Evolutionary conservation across 2,797 vertebrate species (phyloP), one percentile per base, ranked within the genome.

Genomic region (Rhyacichthys aspro): DNA sequence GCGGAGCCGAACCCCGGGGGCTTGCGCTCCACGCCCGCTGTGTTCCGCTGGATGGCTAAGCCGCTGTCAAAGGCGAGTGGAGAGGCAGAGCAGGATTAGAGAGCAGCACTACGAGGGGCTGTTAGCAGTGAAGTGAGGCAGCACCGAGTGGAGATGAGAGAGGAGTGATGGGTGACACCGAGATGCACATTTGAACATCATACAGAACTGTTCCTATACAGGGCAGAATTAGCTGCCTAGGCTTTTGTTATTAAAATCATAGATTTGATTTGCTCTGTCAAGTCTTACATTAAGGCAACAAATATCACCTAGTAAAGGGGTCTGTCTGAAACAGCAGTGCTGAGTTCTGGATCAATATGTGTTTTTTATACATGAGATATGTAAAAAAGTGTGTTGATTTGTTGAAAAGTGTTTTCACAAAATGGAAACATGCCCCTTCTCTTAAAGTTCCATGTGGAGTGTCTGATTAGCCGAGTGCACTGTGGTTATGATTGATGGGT

Each of bases 41-140:
- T 7, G 74, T 74, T 76, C 59, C 68, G 54, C 85, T 86, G 72
- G 75, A 88, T 84, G 79, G 76, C 68, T 87, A 87, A 88, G 86
- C 69, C 85, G 83, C 83, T 88, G 89, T 90, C 89, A 87, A 59
- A 81, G 76, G 74, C 78, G 76, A 86, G 76, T 81, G 45, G 62
- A 83, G 76, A 85, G 79, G 45, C 76, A 32, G 50, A 61, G 73
- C 75, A 72, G 84, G 89, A 90, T 90, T 88, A 86, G 83, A 79
- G 75, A 54, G 68, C 83, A 64, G 58, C 70, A 54, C 39, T 72
- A 16, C 68, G 77, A 86, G 77, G 54, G 72, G 86, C 68, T 77
- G 78, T 82, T 81, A 47, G 77, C 28, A 76, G 41, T 53, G 70
- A 83, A 83, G 74, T n/a, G n/a, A n/a, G n/a, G n/a, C n/a, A n/a